Evolutionary conservation across 2,888 invertebrate species (phyloP).

Genomic region (Chloroclysta siterata): DNA sequence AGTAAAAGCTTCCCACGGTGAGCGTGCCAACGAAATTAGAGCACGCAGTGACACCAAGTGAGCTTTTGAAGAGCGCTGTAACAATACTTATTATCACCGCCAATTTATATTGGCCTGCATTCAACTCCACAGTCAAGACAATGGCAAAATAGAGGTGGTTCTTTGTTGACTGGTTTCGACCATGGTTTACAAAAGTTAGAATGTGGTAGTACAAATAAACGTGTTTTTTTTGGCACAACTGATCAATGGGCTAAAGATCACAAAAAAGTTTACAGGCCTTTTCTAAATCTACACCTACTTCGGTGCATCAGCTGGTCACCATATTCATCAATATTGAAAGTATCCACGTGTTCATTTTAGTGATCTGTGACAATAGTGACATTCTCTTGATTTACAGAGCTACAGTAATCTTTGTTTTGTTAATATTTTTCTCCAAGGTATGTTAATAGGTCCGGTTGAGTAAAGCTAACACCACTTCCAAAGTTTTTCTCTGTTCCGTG

Average conservation of each 20-base stretch:
- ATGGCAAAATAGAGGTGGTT: conserved; percentile 46
- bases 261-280: neutral
- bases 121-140: conserved; percentile 37
- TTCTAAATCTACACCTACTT: neutral
- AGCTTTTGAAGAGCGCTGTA: conserved; percentile 59
- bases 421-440: neutral
- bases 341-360: too few species aligned
- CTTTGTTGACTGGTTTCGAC: conserved; percentile 50
- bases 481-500: conserved; percentile 45
- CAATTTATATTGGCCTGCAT: conserved; percentile 55
- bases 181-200: conserved; percentile 8
- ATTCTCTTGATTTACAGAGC: too few species aligned
- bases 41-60: conserved; percentile 72
- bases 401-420: too few species aligned
- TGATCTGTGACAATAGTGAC: too few species aligned
- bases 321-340: too few species aligned
- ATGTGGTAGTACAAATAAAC: neutral
- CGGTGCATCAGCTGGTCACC: neutral
- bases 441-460: neutral
- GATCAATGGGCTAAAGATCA: neutral
- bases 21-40: conserved; percentile 68
- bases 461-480: neutral
- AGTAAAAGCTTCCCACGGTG: conserved; percentile 73
- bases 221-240: conserved; percentile 9
- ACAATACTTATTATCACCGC: conserved; percentile 56